phyloP scores from a whole-genome alignment of 2,113 vertebrate genomes.

The Labeo rohita region DNA sequence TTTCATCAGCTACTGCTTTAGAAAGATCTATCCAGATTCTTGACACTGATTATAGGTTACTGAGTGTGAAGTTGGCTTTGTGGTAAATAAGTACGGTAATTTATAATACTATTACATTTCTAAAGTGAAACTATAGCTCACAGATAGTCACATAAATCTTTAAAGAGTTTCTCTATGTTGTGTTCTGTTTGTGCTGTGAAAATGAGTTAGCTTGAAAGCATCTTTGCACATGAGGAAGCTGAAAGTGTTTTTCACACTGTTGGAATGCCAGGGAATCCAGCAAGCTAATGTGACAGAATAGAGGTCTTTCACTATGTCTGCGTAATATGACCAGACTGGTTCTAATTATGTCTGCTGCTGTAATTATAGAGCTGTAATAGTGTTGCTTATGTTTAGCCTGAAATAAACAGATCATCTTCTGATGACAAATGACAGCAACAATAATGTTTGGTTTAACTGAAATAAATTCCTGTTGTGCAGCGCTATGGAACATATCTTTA shows the following conservation, averaged over 20 bases:
- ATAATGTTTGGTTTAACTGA: neutral
- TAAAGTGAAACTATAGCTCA: neutral
- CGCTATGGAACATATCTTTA: neutral
- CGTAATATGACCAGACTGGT: neutral
- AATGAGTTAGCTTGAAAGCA: neutral
- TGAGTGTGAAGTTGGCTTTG: conserved; percentile 34
- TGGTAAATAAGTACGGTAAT: conserved; percentile 26
- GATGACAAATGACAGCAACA: neutral
- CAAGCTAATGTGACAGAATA: neutral
- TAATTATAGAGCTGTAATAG: neutral
- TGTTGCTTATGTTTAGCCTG: neutral
- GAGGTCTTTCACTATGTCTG: neutral
- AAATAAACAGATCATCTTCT: neutral
- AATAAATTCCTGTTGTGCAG: neutral
- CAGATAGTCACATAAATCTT: neutral
- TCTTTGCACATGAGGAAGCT: conserved; percentile 11
- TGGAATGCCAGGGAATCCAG: conserved; percentile 34
- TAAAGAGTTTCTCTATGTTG: neutral
- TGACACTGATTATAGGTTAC: conserved; percentile 43
- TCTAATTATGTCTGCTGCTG: neutral
- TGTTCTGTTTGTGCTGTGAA: neutral
- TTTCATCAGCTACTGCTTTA: conserved; percentile 52
- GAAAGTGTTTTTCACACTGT: conserved; percentile 56
- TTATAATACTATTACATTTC: conserved; percentile 15
- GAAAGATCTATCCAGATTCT: conserved; percentile 46